A percentile compares a stretch with the other conserved stretches of the same genome.
Evolutionary conservation across 1,140 invertebrate genomes (phyloP).

Genomic region (Musca domestica): DNA sequence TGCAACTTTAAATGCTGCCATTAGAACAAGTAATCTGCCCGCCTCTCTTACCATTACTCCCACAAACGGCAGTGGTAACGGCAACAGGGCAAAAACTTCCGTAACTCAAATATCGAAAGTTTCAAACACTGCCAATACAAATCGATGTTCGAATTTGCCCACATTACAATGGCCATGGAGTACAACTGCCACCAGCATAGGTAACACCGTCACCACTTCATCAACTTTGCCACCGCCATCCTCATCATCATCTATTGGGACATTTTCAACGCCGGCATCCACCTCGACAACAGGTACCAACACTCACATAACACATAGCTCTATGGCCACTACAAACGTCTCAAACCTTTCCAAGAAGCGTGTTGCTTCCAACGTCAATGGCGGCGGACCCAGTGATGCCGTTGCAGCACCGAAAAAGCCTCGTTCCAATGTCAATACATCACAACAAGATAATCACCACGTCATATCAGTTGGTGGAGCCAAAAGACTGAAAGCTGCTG

Average conservation of each 20-base stretch:
- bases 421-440: not conserved
- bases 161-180: conserved; percentile 25
- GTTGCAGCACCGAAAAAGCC: not conserved
- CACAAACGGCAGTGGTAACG: conserved; percentile 25
- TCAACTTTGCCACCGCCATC: not conserved
- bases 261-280: not conserved
- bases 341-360: conserved; percentile 25
- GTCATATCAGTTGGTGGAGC: conserved; percentile 5
- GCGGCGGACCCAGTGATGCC: not conserved
- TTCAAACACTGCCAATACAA: conserved; percentile 28
- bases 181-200: not conserved
- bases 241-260: not conserved
- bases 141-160: conserved; percentile 22
- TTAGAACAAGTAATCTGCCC: conserved; percentile 10
- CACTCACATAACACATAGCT: not conserved
- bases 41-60: conserved; percentile 5
- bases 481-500: conserved; percentile 53
- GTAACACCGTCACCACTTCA: not conserved
- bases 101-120: conserved; percentile 8
- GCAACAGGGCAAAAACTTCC: conserved; percentile 17
- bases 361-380: conserved; percentile 1
- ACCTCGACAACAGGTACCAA: not conserved
- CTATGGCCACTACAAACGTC: conserved; percentile 30
- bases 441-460: not conserved
- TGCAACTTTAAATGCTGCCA: too few species aligned